Conservation (phyloP, 2,113 vertebrate species). For the Phocoena sinus region DNA sequence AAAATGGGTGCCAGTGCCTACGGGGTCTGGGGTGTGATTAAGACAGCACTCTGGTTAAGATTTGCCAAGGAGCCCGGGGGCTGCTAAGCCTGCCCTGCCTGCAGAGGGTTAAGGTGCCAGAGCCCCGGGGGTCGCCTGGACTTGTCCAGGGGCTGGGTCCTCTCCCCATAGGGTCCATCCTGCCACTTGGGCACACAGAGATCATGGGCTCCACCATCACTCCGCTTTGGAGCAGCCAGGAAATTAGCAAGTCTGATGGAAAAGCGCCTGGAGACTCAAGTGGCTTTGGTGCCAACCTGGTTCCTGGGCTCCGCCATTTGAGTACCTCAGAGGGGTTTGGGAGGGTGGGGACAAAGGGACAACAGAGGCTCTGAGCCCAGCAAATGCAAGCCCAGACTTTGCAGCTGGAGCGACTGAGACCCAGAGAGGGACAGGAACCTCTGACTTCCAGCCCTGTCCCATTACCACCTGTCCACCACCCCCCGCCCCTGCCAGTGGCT, state of each 20-base stretch:
- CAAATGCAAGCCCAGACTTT: neutral
- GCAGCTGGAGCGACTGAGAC: neutral
- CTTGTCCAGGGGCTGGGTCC: too few relatives aligned
- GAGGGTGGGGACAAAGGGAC: neutral
- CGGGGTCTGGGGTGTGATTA: neutral
- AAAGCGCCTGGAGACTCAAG: neutral
- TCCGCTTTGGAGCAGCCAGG: neutral
- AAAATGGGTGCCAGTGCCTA: neutral
- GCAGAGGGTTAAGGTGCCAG: neutral
- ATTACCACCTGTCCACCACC: rapidly evolving
- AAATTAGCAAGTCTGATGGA: neutral
- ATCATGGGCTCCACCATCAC: rapidly evolving
- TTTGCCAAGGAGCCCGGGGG: neutral
- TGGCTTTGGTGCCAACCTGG: too few relatives aligned
- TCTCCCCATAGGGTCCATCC: neutral
- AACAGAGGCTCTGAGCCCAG: neutral
- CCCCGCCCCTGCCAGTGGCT: rapidly evolving
- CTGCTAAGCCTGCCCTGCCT: too few relatives aligned
- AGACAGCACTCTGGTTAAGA: rapidly evolving
- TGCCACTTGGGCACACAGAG: neutral
- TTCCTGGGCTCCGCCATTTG: neutral
- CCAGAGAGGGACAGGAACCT: neutral
- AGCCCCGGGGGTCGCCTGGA: rapidly evolving
- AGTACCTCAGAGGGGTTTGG: neutral
- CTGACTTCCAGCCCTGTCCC: neutral